Conservation (phyloP, 2,113 vertebrate genomes). For the Antechinus flavipes region DNA sequence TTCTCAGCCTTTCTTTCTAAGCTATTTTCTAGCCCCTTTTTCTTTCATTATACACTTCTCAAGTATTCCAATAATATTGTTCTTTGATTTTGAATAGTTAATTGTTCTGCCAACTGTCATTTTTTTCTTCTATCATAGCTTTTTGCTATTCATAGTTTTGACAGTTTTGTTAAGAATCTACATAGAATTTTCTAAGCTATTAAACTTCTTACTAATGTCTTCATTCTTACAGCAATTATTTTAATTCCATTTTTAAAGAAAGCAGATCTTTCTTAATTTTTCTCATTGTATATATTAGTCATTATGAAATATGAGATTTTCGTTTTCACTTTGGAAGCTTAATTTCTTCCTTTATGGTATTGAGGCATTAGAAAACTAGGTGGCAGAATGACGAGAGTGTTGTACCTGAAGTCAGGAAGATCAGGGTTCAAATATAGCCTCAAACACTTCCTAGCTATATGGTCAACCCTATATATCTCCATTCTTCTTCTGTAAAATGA, state of each 20-base stretch:
- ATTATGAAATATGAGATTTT: background rate
- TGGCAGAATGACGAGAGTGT: background rate
- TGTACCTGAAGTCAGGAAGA: background rate
- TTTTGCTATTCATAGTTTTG: background rate
- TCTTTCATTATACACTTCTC: background rate
- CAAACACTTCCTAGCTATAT: background rate
- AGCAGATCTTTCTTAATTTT: background rate
- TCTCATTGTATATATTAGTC: background rate
- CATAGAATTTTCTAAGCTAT: background rate
- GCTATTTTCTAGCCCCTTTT: background rate
- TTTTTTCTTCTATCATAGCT: background rate
- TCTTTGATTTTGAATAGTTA: background rate
- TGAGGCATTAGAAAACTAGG: background rate
- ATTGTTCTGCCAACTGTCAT: background rate
- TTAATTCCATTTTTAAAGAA: background rate
- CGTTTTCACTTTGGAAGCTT: background rate
- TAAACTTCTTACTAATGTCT: background rate
- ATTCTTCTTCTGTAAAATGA: background rate
- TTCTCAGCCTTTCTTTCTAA: background rate
- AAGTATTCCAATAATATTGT: background rate
- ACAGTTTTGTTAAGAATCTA: slow-evolving; percentile 1
- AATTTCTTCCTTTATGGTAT: background rate
- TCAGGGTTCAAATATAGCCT: background rate
- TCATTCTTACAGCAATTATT: background rate
- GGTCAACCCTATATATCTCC: background rate